Evolutionary conservation across 2,113 vertebrate genomes (phyloP).

Genomic region (Mus spicilegus): DNA sequence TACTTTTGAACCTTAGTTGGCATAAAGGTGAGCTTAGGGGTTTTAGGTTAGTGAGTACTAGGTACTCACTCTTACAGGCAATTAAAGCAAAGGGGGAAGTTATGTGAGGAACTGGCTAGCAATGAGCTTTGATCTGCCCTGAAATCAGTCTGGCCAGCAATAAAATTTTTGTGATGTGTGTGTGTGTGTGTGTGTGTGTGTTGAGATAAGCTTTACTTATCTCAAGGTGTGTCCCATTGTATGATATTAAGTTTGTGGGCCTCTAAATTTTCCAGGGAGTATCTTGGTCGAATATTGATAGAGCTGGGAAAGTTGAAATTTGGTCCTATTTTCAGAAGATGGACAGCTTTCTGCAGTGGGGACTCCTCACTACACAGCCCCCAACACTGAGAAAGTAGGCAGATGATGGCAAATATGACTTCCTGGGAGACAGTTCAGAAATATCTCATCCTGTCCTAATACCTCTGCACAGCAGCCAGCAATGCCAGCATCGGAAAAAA

Average conservation of each 20-base stretch:
- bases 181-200: neutral
- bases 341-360: neutral
- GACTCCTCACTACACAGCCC: neutral
- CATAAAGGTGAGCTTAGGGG: neutral
- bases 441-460: accelerated
- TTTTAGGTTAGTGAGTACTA: neutral
- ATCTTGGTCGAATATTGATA: neutral
- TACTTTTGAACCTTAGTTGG: neutral
- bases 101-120: neutral
- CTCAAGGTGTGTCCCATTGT: neutral
- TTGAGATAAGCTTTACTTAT: neutral
- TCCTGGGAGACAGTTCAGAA: neutral
- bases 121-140: neutral
- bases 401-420: neutral
- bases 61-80: neutral
- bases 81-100: neutral
- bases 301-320: neutral
- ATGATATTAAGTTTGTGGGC: neutral
- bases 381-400: neutral
- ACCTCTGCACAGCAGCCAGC: neutral
- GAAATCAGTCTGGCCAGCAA: neutral
- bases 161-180: neutral
- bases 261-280: neutral
- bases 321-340: neutral
- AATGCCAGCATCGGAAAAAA: neutral